Conservation (phyloP, 30 jellyfish, hydroid and myxozoan species). For the Hydractinia symbiolongicarpus region DNA sequence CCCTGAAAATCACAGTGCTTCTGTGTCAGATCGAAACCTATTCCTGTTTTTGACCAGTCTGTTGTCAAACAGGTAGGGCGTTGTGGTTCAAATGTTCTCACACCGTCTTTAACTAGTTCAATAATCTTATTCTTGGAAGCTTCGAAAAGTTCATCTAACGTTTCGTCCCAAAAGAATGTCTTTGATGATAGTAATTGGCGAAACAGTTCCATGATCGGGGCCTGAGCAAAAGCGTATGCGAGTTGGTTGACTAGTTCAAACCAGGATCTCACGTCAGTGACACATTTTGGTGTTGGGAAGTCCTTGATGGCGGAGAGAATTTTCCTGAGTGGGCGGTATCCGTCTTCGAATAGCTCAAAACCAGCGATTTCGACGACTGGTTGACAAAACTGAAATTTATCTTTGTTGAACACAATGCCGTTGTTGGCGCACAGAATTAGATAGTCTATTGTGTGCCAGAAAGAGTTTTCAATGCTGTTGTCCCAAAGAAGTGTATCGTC, state of each 20-base stretch:
- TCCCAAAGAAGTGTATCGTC: slow-evolving; percentile 51
- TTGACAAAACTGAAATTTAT: too few relatives aligned
- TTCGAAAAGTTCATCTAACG: slow-evolving; percentile 9
- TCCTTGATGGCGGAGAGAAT: slow-evolving; percentile 29
- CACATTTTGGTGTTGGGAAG: too few relatives aligned
- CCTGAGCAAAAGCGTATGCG: too few relatives aligned
- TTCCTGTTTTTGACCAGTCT: slow-evolving; percentile 60
- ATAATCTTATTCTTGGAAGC: slow-evolving; percentile 4
- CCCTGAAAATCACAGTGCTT: too few relatives aligned
- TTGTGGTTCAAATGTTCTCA: slow-evolving; percentile 31
- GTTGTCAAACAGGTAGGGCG: slow-evolving; percentile 59
- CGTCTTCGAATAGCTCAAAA: slow-evolving; percentile 35
- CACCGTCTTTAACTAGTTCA: background rate
- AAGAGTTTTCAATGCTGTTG: slow-evolving; percentile 22
- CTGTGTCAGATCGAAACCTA: slow-evolving; percentile 45
- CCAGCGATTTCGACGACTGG: slow-evolving; percentile 49
- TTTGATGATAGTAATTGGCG: too few relatives aligned
- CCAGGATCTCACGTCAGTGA: too few relatives aligned
- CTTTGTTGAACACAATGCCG: too few relatives aligned
- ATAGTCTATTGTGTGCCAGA: slow-evolving; percentile 50
- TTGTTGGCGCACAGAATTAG: too few relatives aligned
- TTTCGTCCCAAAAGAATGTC: too few relatives aligned
- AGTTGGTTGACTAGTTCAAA: too few relatives aligned
- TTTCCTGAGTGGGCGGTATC: slow-evolving; percentile 29
- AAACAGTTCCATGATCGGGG: too few relatives aligned